A percentile compares a stretch with the other conserved stretches of the same genome.
phyloP scores from a whole-genome alignment of 92 coral and sea anemone species.

The Umimayanthus chanpuru region DNA sequence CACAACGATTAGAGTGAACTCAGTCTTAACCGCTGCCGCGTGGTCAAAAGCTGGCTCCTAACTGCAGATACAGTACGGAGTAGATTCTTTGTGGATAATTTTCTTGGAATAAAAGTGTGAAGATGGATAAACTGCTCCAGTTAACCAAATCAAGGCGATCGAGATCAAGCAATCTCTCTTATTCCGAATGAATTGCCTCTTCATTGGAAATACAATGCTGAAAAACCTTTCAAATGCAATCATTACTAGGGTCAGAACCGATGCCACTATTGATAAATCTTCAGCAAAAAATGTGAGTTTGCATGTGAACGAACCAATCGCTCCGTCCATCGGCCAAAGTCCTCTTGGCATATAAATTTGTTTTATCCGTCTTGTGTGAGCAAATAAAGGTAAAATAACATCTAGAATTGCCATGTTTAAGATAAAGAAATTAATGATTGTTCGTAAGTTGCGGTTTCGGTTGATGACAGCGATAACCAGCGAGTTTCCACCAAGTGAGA shows the following conservation, averaged over 20 bases:
- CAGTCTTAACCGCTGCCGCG: no score
- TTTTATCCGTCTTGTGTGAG: neutral
- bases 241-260: neutral
- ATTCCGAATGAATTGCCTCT: neutral
- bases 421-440: neutral
- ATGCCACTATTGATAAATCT: neutral
- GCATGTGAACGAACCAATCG: neutral
- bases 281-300: neutral
- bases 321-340: neutral
- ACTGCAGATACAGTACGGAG: no score
- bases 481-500: neutral
- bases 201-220: neutral
- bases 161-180: no score
- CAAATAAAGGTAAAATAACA: neutral
- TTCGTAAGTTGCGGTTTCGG: neutral
- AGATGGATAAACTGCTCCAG: no score
- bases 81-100: no score
- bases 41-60: no score
- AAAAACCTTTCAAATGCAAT: neutral
- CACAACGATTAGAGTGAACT: no score
- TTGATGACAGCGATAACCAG: neutral
- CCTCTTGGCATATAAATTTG: neutral
- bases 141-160: no score
- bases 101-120: no score
- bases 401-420: neutral